Evolutionary conservation across 2,797 vertebrate genomes (phyloP), one percentile per base, ranked within the genome.

Genomic region (Threskiornis aethiopicus): DNA sequence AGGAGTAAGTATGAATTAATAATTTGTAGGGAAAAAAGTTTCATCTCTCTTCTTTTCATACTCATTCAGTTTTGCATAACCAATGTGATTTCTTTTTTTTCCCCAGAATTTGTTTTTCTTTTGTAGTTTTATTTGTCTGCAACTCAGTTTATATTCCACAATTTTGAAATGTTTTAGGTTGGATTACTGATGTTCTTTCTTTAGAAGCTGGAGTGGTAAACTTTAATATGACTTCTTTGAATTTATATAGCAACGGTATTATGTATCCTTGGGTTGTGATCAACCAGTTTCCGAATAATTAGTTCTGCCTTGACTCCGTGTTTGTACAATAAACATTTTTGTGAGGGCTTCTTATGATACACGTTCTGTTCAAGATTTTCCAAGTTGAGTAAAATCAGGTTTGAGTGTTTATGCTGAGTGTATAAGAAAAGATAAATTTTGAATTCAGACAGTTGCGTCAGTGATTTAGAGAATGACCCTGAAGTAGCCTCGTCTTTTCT

Each of bases 1-100:
- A 99, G 98, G 99, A 99, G 99, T 99, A 99, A 99, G 99, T 99
- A 99, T 98, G 94, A 98, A 65, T 88, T 80, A 89, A 17, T 39
- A 87, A 84, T 65, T 94, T 90, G 76, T 72, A 95, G 77, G 39
- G 80, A 73, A 97, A 89, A 49, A 88, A 96, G 51, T 86, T 95
- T 95, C 90, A 83, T 96, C 54, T 95, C 66, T 97, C n/a, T 87
- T 84, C 46, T 96, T 33, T 82, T 82, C 76, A 81, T 94, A 93
- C 66, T 96, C 92, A 94, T 95, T 96, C 84, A 78, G 62, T 97
- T 96, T 96, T 91, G 93, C 94, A 95, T 96, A 89, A 96, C 95
- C 0, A 0, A 16, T 89, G 89, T 96, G 80, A 42, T 87, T 95
- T 92, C 8, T 35, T 87, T 80, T 73, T 76, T 72, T 54, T 4